A percentile compares a stretch with the other conserved stretches of the same genome.
Evolutionary conservation across 2,888 invertebrate genomes (phyloP).

Genomic region (Ditylenchus weischeri): DNA sequence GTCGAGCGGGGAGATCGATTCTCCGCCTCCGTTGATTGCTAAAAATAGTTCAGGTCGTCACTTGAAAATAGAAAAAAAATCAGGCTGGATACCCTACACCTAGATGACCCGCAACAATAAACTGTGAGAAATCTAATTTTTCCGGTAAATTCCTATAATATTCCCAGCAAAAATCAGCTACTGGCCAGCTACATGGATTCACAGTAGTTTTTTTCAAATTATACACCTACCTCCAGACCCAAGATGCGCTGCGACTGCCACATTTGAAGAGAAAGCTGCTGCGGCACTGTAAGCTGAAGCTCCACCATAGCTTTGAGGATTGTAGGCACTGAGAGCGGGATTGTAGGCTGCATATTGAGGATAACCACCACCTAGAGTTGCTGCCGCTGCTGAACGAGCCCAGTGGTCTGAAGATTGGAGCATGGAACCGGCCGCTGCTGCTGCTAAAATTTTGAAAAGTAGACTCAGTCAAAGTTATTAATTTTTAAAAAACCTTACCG

Average conservation of each 20-base stretch:
- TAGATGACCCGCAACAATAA: too few relatives aligned
- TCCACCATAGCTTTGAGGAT: constrained; percentile 6
- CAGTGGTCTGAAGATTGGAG: constrained; percentile 5
- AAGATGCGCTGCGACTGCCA: constrained; percentile 1
- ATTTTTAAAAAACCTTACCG: neutral
- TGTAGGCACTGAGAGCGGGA: constrained; percentile 5
- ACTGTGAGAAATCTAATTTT: too few relatives aligned
- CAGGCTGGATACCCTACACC: too few relatives aligned
- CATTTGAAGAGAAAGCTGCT: constrained; percentile 5
- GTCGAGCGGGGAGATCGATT: constrained; percentile 9
- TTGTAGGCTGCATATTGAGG: neutral
- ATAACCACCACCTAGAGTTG: neutral
- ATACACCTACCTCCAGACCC: neutral
- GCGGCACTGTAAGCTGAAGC: constrained; percentile 8
- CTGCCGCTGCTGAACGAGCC: constrained; percentile 11
- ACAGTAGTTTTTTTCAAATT: neutral
- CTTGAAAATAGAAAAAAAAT: too few relatives aligned
- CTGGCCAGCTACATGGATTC: too few relatives aligned
- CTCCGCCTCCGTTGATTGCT: neutral
- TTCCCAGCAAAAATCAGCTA: neutral
- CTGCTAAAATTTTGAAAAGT: too few relatives aligned
- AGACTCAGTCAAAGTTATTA: too few relatives aligned
- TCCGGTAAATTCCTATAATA: neutral
- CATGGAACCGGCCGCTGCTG: constrained; percentile 9
- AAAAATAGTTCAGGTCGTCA: neutral